Evolutionary conservation across 2,113 vertebrate genomes (phyloP).

Genomic region (Myrmecophaga tridactyla): DNA sequence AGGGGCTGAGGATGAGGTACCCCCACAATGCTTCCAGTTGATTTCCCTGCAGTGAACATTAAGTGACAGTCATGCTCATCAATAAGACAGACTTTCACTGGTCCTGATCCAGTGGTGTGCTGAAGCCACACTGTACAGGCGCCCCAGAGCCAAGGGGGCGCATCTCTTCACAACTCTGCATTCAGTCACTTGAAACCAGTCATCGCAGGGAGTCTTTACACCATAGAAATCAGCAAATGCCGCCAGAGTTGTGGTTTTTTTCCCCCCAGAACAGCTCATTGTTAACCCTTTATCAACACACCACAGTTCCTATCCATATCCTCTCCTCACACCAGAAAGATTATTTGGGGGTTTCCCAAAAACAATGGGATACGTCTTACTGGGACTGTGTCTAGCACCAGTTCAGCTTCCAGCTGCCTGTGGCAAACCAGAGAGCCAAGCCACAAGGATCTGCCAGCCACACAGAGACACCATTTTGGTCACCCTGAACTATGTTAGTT

Average conservation of each 20-base stretch:
- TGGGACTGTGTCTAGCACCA: not conserved
- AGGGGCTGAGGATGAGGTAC: not conserved
- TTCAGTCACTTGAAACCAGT: not conserved
- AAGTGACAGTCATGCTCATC: not conserved
- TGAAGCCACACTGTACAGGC: not conserved
- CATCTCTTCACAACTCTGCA: not conserved
- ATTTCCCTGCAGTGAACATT: not conserved
- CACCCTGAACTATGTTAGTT: not conserved
- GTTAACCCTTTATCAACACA: not conserved
- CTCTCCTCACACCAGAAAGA: not conserved
- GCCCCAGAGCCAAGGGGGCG: not conserved
- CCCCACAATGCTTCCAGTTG: not conserved
- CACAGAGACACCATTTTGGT: not conserved
- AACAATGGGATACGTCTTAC: not conserved
- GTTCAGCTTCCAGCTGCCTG: not conserved
- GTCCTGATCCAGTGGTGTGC: not conserved
- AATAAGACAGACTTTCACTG: not conserved
- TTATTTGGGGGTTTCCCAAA: not conserved
- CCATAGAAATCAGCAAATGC: not conserved
- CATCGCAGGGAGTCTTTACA: not conserved
- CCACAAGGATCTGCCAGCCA: not conserved
- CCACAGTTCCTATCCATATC: not conserved
- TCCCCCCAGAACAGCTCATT: not conserved
- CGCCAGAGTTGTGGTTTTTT: not conserved
- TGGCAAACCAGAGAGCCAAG: not conserved